A percentile compares a stretch with the other conserved stretches of the same genome.
Conservation (phyloP, 1,140 invertebrate genomes). For the Caerostris extrusa region DNA sequence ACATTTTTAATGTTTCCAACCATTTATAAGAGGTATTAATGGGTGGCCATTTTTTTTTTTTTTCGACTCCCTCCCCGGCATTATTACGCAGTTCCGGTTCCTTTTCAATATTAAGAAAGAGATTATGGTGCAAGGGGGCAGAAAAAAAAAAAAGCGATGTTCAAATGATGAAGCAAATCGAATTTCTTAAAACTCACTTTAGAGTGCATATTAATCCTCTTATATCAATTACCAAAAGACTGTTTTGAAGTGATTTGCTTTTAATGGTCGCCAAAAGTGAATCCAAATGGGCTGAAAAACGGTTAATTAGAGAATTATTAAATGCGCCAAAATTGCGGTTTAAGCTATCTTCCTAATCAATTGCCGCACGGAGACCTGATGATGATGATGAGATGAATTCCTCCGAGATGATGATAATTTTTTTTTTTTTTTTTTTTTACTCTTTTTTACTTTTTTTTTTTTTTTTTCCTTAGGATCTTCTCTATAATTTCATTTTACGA, state of each 20-base stretch:
- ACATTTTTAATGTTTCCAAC: constrained; percentile 71
- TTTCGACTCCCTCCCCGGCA: background rate
- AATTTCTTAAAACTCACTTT: constrained; percentile 77
- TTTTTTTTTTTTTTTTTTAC: constrained; percentile 54
- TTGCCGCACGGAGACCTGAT: constrained; percentile 61
- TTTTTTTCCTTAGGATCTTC: background rate
- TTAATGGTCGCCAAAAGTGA: constrained; percentile 70
- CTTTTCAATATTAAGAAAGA: constrained; percentile 75
- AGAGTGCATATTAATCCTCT: constrained; percentile 76
- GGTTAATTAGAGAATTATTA: constrained; percentile 77
- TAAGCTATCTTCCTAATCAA: constrained; percentile 77
- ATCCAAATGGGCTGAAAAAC: constrained; percentile 76
- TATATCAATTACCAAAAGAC: constrained; percentile 77
- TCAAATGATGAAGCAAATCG: constrained; percentile 75
- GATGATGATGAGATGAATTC: constrained; percentile 74
- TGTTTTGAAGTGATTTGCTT: constrained; percentile 77
- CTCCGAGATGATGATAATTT: background rate
- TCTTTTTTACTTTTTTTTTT: background rate
- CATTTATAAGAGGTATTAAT: constrained; percentile 70
- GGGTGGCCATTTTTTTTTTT: constrained; percentile 16
- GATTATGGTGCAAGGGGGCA: constrained; percentile 34
- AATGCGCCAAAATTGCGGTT: constrained; percentile 76
- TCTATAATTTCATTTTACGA: constrained; percentile 73
- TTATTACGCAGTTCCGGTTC: constrained; percentile 44
- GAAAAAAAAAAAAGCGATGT: constrained; percentile 39